These are phyloP conservation scores for Syritta pipiens DNA, from an alignment of 2,888 invertebrate genomes.

Conservation along the genomic window DNA sequence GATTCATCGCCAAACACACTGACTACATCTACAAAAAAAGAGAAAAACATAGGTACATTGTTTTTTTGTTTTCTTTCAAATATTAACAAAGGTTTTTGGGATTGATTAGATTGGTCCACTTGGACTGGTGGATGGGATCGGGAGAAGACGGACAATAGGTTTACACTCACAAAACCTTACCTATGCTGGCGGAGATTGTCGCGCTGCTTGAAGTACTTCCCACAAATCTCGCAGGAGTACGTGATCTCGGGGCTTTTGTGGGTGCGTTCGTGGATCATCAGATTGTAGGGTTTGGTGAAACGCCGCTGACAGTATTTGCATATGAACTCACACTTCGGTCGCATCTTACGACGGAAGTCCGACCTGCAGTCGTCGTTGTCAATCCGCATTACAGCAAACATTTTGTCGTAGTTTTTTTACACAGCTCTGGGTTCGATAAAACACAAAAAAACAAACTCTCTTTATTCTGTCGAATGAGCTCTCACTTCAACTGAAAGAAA, in stretches of 20 bases:
- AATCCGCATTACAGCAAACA: constrained; percentile 95
- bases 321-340: constrained; percentile 97
- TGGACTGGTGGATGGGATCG: background rate
- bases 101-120: no score
- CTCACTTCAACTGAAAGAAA: no score
- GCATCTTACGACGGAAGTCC: constrained; percentile 92
- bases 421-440: constrained; percentile 35
- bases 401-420: constrained; percentile 80
- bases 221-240: constrained; percentile 98
- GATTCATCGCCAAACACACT: constrained; percentile 91
- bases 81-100: no score
- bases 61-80: background rate
- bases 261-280: constrained; percentile 98
- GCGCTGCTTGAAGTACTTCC: constrained; percentile 98
- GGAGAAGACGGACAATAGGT: background rate
- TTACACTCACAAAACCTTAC: constrained; percentile 82
- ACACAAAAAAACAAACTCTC: background rate
- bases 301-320: constrained; percentile 98
- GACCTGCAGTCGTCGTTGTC: constrained; percentile 91
- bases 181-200: constrained; percentile 97
- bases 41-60: constrained; percentile 71
- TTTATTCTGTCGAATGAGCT: background rate
- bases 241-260: constrained; percentile 98
- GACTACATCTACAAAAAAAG: constrained; percentile 89
- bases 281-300: constrained; percentile 99